Evolutionary conservation across 2,797 vertebrate species (phyloP).

Genomic region (Bufotes viridis): DNA sequence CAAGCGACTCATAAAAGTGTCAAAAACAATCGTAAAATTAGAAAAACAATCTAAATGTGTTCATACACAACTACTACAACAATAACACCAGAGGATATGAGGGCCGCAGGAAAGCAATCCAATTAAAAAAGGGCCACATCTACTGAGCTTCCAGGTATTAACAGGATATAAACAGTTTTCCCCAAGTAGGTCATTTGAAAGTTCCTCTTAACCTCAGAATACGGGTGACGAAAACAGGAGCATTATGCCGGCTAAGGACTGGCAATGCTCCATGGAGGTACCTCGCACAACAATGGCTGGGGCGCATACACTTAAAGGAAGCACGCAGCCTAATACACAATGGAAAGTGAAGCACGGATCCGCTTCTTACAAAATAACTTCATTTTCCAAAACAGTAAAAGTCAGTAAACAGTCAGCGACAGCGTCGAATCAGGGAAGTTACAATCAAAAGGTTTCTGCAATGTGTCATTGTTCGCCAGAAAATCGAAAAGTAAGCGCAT

Average conservation of each 20-base stretch:
- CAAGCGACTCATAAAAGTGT: neutral
- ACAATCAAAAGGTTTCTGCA: neutral
- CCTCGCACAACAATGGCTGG: conserved; percentile 13
- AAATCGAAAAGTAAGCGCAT: neutral
- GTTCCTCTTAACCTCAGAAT: conserved; percentile 20
- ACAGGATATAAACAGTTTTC: conserved; percentile 47
- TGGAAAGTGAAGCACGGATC: conserved; percentile 23
- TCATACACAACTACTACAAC: conserved; percentile 31
- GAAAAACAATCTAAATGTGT: conserved; percentile 24
- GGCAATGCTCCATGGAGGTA: conserved; percentile 26
- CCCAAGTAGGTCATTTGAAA: conserved; percentile 52
- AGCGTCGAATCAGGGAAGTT: neutral
- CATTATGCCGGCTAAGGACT: conserved; percentile 32
- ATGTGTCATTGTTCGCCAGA: neutral
- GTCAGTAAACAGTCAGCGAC: neutral
- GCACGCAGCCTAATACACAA: conserved; percentile 33
- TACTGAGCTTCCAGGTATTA: conserved; percentile 58
- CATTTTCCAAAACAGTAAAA: conserved; percentile 23
- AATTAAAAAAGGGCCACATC: conserved; percentile 26
- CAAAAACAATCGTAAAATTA: neutral
- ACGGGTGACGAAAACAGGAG: conserved; percentile 53
- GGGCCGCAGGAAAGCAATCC: conserved; percentile 13
- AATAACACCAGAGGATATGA: conserved; percentile 22
- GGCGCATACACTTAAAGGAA: conserved; percentile 16
- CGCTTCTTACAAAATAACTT: conserved; percentile 6